Percentiles rank a stretch among this genome's conserved stretches.
Evolutionary conservation across 2,888 invertebrate species (phyloP).

Genomic region (Drosophila robusta): DNA sequence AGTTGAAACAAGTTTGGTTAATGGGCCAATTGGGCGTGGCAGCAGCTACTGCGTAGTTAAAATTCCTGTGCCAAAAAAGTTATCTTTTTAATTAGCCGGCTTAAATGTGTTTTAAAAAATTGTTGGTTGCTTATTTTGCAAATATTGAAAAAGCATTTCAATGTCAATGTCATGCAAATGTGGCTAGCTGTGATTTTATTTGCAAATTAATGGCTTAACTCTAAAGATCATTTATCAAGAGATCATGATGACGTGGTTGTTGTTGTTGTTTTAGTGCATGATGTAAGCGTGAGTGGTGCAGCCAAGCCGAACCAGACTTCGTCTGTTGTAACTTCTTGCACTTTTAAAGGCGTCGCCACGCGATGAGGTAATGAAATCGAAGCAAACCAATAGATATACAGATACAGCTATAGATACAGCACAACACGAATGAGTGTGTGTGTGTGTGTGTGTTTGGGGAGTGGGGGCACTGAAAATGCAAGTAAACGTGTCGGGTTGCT

Average conservation of each 20-base stretch:
- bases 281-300: constrained; percentile 43
- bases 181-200: constrained; percentile 7
- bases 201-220: constrained; percentile 23
- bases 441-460: constrained; percentile 1
- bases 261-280: constrained; percentile 8
- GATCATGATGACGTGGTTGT: neutral
- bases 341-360: constrained; percentile 67
- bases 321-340: constrained; percentile 69
- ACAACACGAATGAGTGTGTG: constrained; percentile 16
- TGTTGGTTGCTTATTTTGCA: constrained; percentile 14
- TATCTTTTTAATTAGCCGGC: constrained; percentile 48
- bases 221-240: neutral
- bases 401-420: constrained; percentile 32
- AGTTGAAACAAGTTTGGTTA: constrained; percentile 54
- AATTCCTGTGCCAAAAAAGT: constrained; percentile 49
- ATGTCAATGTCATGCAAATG: constrained; percentile 72
- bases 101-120: constrained; percentile 10
- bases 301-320: constrained; percentile 52
- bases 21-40: constrained; percentile 47
- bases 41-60: constrained; percentile 43
- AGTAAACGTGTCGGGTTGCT: constrained; percentile 69
- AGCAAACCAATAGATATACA: constrained; percentile 50
- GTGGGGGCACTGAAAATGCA: constrained; percentile 52
- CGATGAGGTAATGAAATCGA: constrained; percentile 78
- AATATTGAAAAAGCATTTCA: constrained; percentile 54